Percentiles rank a stretch among this genome's conserved stretches.
phyloP scores from a whole-genome alignment of 2,888 invertebrate species.

The Pristionchus mayeri region DNA sequence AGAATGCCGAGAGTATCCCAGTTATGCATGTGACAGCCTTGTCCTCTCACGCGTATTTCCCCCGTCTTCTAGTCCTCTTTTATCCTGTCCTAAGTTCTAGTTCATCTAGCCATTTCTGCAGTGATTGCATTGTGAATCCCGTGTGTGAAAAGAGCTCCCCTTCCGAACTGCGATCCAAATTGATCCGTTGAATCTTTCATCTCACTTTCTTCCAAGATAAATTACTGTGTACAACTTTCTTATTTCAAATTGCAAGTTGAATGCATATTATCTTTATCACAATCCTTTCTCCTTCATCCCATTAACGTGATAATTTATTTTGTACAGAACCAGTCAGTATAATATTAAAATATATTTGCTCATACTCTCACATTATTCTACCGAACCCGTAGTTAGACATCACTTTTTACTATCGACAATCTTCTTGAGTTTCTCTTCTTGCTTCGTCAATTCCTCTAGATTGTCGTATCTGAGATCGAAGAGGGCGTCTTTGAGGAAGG shows the following conservation, averaged over 20 bases:
- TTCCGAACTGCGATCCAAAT: neutral
- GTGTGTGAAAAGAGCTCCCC: neutral
- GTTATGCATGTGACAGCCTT: conserved; percentile 39
- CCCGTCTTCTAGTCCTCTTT: conserved; percentile 16
- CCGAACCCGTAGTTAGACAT: neutral
- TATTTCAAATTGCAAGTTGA: no score
- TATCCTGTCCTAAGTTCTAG: neutral
- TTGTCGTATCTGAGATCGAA: conserved; percentile 55
- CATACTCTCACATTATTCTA: no score
- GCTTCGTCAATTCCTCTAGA: conserved; percentile 49
- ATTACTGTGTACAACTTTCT: neutral
- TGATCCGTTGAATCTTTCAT: neutral
- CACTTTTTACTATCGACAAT: conserved; percentile 37
- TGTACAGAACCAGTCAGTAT: conserved; percentile 7
- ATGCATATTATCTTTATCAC: no score
- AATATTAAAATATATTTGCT: neutral
- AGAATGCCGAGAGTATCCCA: conserved; percentile 32
- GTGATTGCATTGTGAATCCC: conserved; percentile 18
- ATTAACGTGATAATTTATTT: neutral
- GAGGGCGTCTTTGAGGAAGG: conserved; percentile 56
- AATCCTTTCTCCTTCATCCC: no score
- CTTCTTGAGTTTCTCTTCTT: conserved; percentile 51
- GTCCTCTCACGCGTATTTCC: conserved; percentile 26
- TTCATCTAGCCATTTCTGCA: neutral
- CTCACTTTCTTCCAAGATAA: neutral